Percentiles rank a stretch among this genome's conserved stretches.
phyloP scores from a whole-genome alignment of 2,113 vertebrate species.

The Malurus elegans region DNA sequence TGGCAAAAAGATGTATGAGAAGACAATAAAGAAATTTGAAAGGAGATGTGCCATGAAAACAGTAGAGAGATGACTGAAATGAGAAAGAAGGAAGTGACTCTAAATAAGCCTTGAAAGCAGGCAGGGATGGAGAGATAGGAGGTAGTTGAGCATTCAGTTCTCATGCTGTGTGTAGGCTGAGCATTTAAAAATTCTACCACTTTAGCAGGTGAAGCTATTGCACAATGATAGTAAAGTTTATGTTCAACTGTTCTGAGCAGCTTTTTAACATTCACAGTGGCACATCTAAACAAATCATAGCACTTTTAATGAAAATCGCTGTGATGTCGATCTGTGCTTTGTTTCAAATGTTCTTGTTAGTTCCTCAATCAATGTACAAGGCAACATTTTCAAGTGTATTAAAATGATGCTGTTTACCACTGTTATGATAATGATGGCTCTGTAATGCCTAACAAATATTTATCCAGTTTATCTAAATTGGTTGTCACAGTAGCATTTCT shows the following conservation, averaged over 20 bases:
- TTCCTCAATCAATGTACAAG: conserved; percentile 21
- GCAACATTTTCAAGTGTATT: conserved; percentile 33
- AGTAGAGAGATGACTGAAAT: neutral
- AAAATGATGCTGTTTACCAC: neutral
- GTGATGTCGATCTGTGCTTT: neutral
- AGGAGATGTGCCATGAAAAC: neutral
- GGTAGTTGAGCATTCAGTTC: neutral
- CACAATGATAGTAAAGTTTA: conserved; percentile 12
- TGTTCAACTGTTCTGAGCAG: neutral
- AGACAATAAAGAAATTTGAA: neutral
- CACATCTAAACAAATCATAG: conserved; percentile 40
- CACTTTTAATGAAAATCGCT: conserved; percentile 40
- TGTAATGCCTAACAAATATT: neutral
- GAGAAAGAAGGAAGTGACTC: neutral
- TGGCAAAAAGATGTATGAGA: neutral
- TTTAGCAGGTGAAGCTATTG: conserved; percentile 26
- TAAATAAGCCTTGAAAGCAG: neutral
- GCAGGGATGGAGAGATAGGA: neutral
- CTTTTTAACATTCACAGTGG: conserved; percentile 39
- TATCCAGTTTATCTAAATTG: neutral
- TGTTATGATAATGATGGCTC: neutral
- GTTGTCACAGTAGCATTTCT: neutral
- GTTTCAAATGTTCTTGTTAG: conserved; percentile 42
- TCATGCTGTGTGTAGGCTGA: neutral
- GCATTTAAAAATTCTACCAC: neutral